These are phyloP conservation scores for Resseliella maxima DNA, from an alignment of 2,888 invertebrate genomes.

Conservation along the genomic window DNA sequence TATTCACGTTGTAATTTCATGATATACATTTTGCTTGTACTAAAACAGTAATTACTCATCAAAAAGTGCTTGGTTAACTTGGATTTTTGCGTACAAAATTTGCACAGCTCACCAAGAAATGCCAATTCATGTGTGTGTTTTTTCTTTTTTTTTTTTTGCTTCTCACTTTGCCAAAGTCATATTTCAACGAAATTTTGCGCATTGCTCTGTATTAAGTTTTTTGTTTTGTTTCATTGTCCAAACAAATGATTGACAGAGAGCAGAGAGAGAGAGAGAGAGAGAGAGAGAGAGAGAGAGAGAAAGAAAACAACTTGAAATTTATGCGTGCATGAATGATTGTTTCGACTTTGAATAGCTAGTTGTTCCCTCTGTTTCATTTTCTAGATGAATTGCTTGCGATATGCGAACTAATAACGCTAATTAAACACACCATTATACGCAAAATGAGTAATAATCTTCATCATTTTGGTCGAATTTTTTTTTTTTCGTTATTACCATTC, in stretches of 20 bases:
- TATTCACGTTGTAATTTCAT: not conserved
- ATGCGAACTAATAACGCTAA: conserved; percentile 43
- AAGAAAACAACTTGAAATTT: too few relatives aligned
- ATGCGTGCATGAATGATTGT: not conserved
- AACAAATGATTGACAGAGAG: not conserved
- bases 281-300: too few relatives aligned
- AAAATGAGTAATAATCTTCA: conserved; percentile 45
- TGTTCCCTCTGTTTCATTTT: not conserved
- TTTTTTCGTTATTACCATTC: too few relatives aligned
- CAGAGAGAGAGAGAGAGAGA: too few relatives aligned
- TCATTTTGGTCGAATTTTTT: conserved; percentile 9
- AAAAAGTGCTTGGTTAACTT: not conserved
- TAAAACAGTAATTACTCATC: not conserved
- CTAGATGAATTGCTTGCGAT: conserved; percentile 36
- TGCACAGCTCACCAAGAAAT: not conserved
- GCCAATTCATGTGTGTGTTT: not conserved
- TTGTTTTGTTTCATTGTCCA: not conserved
- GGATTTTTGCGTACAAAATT: not conserved
- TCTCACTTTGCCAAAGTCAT: not conserved
- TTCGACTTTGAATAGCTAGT: not conserved
- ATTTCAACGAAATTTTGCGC: not conserved
- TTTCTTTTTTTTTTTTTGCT: too few relatives aligned
- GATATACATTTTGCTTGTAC: not conserved
- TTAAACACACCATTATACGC: conserved; percentile 44
- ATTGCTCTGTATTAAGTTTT: not conserved